Evolutionary conservation across 1,140 invertebrate species (phyloP).

Genomic region (Bombus waltoni): DNA sequence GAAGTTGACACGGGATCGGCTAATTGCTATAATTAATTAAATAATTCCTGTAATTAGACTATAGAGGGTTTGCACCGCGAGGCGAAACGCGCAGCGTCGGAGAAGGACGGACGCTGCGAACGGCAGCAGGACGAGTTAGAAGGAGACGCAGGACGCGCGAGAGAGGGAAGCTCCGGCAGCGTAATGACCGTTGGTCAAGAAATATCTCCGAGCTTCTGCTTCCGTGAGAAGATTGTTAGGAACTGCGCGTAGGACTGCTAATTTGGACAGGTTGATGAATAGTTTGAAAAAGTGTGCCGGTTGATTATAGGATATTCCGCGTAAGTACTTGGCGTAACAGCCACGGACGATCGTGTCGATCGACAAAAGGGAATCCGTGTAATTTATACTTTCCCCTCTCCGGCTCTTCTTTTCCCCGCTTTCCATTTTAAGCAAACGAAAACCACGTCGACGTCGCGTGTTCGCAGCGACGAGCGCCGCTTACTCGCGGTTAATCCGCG

Average conservation of each 20-base stretch:
- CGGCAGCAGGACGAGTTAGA: no score
- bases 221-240: slow-evolving; percentile 63
- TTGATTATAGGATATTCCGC: slow-evolving; percentile 65
- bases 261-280: slow-evolving; percentile 69
- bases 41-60: slow-evolving; percentile 73
- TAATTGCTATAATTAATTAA: slow-evolving; percentile 75
- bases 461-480: background rate
- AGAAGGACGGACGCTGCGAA: background rate
- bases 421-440: background rate
- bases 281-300: slow-evolving; percentile 64
- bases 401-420: slow-evolving; percentile 30
- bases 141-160: background rate
- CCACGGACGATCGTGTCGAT: slow-evolving; percentile 57
- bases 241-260: slow-evolving; percentile 54
- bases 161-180: background rate
- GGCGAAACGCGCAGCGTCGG: slow-evolving; percentile 3
- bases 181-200: slow-evolving; percentile 55
- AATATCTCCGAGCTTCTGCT: slow-evolving; percentile 58
- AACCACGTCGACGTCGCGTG: background rate
- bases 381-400: slow-evolving; percentile 31
- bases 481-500: no score
- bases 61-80: slow-evolving; percentile 22
- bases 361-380: slow-evolving; percentile 57
- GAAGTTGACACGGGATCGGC: slow-evolving; percentile 60
- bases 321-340: slow-evolving; percentile 58